Evolutionary conservation across 2,888 invertebrate species (phyloP).

Genomic region (Petrolisthes cinctipes): DNA sequence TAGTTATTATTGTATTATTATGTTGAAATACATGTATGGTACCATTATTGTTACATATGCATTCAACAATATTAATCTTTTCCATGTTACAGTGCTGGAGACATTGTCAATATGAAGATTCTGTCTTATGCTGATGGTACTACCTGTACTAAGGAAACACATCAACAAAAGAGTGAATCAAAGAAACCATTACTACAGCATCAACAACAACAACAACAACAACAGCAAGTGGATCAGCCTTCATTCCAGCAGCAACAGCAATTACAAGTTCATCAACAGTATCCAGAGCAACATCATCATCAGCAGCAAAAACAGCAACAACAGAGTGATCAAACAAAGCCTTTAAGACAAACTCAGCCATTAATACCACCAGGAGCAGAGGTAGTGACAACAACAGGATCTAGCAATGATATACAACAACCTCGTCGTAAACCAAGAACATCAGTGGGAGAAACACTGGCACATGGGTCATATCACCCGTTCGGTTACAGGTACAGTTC

Average conservation of each 20-base stretch:
- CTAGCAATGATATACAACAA: slow-evolving; percentile 51
- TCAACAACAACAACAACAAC: slow-evolving; percentile 61
- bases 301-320: background rate
- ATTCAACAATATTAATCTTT: background rate
- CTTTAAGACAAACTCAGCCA: no score
- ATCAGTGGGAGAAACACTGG: slow-evolving; percentile 66
- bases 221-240: background rate
- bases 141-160: slow-evolving; percentile 72
- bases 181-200: slow-evolving; percentile 70
- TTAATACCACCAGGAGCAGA: background rate
- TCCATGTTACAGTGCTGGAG: slow-evolving; percentile 75
- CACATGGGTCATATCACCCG: slow-evolving; percentile 64
- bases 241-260: background rate
- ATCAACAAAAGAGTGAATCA: slow-evolving; percentile 73
- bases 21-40: background rate
- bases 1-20: background rate
- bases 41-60: background rate
- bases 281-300: background rate
- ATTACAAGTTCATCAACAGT: background rate
- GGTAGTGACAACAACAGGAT: background rate
- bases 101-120: slow-evolving; percentile 82
- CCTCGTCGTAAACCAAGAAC: slow-evolving; percentile 66
- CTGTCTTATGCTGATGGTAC: slow-evolving; percentile 74
- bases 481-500: background rate
- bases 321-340: no score